Conservation (phyloP, 1,140 invertebrate genomes). For the Conus betulinus region DNA sequence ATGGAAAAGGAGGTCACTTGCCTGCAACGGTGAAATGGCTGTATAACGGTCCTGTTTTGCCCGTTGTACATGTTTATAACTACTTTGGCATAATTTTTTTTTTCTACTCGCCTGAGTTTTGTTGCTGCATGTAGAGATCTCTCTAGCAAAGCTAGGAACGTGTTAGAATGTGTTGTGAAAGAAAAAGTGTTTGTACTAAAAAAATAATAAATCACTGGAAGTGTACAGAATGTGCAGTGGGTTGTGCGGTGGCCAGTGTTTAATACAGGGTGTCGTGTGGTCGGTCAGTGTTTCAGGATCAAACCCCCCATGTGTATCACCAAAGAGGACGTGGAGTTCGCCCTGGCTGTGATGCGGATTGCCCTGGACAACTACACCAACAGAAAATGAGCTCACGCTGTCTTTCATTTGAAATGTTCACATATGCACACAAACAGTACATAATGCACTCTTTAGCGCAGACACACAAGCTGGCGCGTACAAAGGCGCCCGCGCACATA, state of each 20-base stretch:
- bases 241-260: not conserved
- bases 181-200: no score
- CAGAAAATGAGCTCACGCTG: conserved; percentile 17
- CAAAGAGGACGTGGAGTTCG: conserved; percentile 90
- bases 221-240: not conserved
- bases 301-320: conserved; percentile 98
- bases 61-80: no score
- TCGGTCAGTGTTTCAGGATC: conserved; percentile 89
- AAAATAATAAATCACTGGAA: no score
- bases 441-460: not conserved
- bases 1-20: no score
- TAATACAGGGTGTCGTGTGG: conserved; percentile 7
- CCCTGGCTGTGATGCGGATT: conserved; percentile 81
- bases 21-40: no score
- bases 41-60: no score
- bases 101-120: no score
- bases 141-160: no score
- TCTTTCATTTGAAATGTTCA: not conserved
- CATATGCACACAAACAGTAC: not conserved
- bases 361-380: conserved; percentile 66
- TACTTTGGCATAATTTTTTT: no score
- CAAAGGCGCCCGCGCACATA: not conserved
- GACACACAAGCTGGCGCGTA: not conserved
- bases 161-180: no score
- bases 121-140: no score